Conservation (phyloP, 1,140 invertebrate genomes). For the Eulimnadia texana region DNA sequence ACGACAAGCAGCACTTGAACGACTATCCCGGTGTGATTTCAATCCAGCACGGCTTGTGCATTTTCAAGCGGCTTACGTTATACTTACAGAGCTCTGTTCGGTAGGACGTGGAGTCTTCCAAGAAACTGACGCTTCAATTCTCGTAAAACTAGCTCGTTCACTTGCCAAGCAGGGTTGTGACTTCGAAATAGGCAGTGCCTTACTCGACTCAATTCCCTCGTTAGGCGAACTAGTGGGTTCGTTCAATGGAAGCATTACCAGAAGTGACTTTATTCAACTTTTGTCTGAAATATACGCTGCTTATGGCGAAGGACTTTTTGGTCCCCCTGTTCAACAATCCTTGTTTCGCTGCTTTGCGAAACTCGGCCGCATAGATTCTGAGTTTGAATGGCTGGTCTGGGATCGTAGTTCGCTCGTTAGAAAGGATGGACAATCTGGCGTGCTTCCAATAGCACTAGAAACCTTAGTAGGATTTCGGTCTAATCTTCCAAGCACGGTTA, state of each 20-base stretch:
- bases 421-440: too few relatives aligned
- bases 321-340: constrained; percentile 3
- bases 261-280: not conserved
- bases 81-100: not conserved
- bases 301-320: not conserved
- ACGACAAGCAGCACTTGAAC: not conserved
- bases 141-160: not conserved
- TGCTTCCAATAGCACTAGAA: not conserved
- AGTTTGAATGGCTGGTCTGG: constrained; percentile 2
- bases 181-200: not conserved
- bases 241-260: not conserved
- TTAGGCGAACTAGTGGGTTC: too few relatives aligned
- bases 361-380: not conserved
- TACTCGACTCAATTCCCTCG: not conserved
- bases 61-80: not conserved
- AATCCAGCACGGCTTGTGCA: not conserved
- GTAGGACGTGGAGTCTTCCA: not conserved
- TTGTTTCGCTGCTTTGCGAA: not conserved
- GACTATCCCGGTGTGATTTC: not conserved
- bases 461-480: not conserved
- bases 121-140: not conserved
- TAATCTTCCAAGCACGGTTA: not conserved
- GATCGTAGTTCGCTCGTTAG: too few relatives aligned
- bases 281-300: not conserved
- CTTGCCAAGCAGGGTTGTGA: not conserved